A percentile compares a stretch with the other conserved stretches of the same genome.
These are phyloP conservation scores for Megaceryle torquata DNA, from an alignment of 2,113 vertebrate genomes.

Conservation along the genomic window DNA sequence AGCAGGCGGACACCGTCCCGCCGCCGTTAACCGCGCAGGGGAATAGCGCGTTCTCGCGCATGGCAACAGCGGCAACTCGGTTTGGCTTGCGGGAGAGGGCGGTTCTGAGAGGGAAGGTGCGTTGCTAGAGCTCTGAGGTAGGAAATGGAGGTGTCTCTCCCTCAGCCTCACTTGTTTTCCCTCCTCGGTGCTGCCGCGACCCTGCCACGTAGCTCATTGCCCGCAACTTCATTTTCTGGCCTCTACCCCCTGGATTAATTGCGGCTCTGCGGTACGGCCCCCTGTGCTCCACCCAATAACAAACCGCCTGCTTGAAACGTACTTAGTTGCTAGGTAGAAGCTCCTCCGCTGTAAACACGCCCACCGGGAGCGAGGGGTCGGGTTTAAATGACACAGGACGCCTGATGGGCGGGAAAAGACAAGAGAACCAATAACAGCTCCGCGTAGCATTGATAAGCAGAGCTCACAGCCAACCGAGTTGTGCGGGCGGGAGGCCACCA, in stretches of 20 bases:
- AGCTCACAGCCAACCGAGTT: not conserved
- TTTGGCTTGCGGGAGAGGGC: accelerated
- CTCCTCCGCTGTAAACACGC: accelerated
- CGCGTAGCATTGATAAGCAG: accelerated
- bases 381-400: not conserved
- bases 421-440: not conserved
- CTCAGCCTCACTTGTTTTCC: accelerated
- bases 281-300: slow-evolving; percentile 37
- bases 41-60: not conserved
- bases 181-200: not conserved
- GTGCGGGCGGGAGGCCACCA: accelerated
- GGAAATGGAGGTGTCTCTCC: too few species aligned
- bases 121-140: accelerated
- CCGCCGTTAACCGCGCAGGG: accelerated
- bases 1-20: accelerated
- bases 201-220: too few species aligned
- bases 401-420: accelerated
- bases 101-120: too few species aligned
- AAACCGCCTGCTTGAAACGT: accelerated
- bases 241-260: not conserved
- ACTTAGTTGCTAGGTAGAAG: not conserved
- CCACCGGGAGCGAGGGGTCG: not conserved
- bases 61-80: not conserved
- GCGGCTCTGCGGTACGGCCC: not conserved
- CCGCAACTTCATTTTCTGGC: not conserved